A percentile compares a stretch with the other conserved stretches of the same genome.
These are phyloP conservation scores for Ophioninae sp. DNA, from an alignment of 2,888 invertebrate genomes.

Conservation along the genomic window DNA sequence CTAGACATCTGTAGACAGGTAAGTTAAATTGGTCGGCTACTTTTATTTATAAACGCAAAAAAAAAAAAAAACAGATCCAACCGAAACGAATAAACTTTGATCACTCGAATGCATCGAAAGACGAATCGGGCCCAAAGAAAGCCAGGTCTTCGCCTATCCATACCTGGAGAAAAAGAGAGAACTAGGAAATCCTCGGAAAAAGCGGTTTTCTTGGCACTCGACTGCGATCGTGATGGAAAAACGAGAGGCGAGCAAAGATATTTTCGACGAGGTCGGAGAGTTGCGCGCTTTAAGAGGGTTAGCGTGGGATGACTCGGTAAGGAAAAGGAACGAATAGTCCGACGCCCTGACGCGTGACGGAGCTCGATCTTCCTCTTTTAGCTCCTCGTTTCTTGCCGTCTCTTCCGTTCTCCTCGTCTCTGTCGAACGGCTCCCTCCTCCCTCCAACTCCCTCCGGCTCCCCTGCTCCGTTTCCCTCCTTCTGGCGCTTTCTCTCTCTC, in stretches of 20 bases:
- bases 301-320: constrained; percentile 66
- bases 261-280: constrained; percentile 53
- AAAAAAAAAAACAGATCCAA: too few relatives aligned
- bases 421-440: constrained; percentile 10
- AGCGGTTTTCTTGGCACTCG: neutral
- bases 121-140: too few relatives aligned
- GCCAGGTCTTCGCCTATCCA: neutral
- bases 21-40: too few relatives aligned
- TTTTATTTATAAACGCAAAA: too few relatives aligned
- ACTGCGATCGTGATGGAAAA: constrained; percentile 26
- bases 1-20: too few relatives aligned
- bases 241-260: constrained; percentile 62
- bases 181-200: neutral
- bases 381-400: constrained; percentile 34
- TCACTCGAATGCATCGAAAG: neutral
- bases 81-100: too few relatives aligned
- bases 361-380: constrained; percentile 57
- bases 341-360: constrained; percentile 69
- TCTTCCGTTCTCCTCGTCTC: constrained; percentile 12
- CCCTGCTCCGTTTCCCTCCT: too few relatives aligned
- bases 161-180: neutral
- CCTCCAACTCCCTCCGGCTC: constrained; percentile 19
- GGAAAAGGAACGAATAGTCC: constrained; percentile 62
- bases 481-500: neutral
- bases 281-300: constrained; percentile 62